Evolutionary conservation across 2,113 vertebrate genomes (phyloP), one percentile per base, ranked within the genome.

Genomic region (Colaptes auratus): DNA sequence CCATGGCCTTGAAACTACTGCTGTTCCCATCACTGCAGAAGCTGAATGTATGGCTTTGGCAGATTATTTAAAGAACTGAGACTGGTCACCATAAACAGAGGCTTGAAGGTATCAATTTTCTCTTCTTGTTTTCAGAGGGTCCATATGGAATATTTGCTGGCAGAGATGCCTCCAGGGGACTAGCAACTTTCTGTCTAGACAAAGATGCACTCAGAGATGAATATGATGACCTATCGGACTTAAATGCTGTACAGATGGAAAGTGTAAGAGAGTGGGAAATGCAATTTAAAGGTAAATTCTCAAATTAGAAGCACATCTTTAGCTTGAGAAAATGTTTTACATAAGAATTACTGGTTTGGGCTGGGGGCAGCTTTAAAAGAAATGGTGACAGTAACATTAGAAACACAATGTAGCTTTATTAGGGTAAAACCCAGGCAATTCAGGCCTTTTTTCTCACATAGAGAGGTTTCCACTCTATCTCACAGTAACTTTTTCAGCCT

Each of bases 201-300:
- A 99, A 99, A 94, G 98, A 99, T 79, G 99, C 99, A 69, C 98
- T 99, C 93, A 97, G 97, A 97, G 99, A 99, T 95, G 99, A 99
- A 92, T 99, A 99, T 60, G 99, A 99, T 89, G 99, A 99, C 97
- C 97, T 99, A 94, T 99, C 99, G 4, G 99, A 99, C 97, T 98
- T 99, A 97, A 99, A 98, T 76, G 99, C 99, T 77, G 99, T 99
- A 78, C 99, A 99, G 94, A 99, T 99, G 99, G 99, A 99, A 97
- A 99, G 99, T 82, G 99, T 99, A 76, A 98, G 99, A 96, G 99
- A 99, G 96, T 99, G 99, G 99, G 99, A 99, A 98, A 99, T 99
- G 99, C 99, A 99, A 97, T 99, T 99, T 97, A 98, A 98, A 99
- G 99, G 99, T 99, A 98, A 97, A 72, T 81, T 74, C 75, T 94